Percentiles rank a stretch among this genome's conserved stretches.
Conservation (phyloP, 2,797 vertebrate genomes). For the Anabas testudineus region DNA sequence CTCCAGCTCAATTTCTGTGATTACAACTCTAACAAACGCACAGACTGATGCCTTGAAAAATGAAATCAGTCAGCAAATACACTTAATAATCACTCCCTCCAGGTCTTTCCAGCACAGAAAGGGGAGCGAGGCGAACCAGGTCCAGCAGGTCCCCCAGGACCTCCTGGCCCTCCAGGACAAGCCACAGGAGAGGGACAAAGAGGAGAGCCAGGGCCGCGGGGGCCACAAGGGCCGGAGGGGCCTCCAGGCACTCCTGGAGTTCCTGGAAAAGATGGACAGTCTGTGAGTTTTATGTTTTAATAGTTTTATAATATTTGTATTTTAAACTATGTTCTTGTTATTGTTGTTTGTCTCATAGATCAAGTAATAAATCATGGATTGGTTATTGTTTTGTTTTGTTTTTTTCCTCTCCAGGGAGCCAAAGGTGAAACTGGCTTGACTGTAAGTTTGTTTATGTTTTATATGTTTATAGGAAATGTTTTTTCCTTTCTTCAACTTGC, state of each 20-base stretch:
- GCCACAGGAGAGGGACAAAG: constrained; percentile 44
- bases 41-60: too few relatives aligned
- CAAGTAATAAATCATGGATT: constrained; percentile 22
- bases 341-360: not conserved
- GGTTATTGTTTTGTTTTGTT: constrained; percentile 42
- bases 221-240: constrained; percentile 71
- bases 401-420: constrained; percentile 79
- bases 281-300: constrained; percentile 67
- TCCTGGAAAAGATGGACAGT: constrained; percentile 79
- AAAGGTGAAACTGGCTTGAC: constrained; percentile 77
- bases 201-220: constrained; percentile 75
- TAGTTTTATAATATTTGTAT: not conserved
- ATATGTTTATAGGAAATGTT: not conserved
- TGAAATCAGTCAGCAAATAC: not conserved
- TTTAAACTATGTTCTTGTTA: not conserved
- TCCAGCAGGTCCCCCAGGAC: constrained; percentile 67
- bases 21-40: not conserved
- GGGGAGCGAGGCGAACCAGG: constrained; percentile 80
- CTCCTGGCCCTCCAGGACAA: constrained; percentile 69
- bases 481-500: constrained; percentile 20
- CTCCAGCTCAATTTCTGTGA: not conserved
- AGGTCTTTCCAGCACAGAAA: constrained; percentile 71
- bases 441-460: constrained; percentile 73
- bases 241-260: constrained; percentile 68
- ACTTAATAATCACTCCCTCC: constrained; percentile 19